A percentile compares a stretch with the other conserved stretches of the same genome.
These are phyloP conservation scores for Nephrotoma appendiculata DNA, from an alignment of 2,888 invertebrate species.

Conservation along the genomic window DNA sequence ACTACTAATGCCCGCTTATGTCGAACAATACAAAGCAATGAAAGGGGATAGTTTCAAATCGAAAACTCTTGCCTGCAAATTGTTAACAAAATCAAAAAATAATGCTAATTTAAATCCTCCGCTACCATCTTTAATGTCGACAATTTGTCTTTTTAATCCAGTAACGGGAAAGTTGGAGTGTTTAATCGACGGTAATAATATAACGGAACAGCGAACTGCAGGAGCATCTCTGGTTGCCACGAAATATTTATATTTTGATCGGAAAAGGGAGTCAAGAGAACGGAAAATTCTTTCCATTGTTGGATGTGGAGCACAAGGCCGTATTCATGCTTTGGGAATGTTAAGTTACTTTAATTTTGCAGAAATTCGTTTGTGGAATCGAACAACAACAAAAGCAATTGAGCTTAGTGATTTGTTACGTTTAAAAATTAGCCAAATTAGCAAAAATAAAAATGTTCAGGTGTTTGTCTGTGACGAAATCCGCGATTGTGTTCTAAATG, in stretches of 20 bases:
- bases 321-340: slow-evolving; percentile 37
- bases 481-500: slow-evolving; percentile 36
- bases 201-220: slow-evolving; percentile 42
- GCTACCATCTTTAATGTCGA: slow-evolving; percentile 30
- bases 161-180: slow-evolving; percentile 32
- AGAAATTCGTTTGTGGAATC: slow-evolving; percentile 42
- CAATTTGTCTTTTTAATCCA: slow-evolving; percentile 33
- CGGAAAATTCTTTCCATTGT: slow-evolving; percentile 30
- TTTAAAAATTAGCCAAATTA: not conserved
- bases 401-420: slow-evolving; percentile 26
- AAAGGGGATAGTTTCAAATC: slow-evolving; percentile 8
- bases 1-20: slow-evolving; percentile 35
- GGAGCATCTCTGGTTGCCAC: slow-evolving; percentile 41
- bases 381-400: slow-evolving; percentile 26
- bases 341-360: slow-evolving; percentile 29
- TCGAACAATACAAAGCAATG: slow-evolving; percentile 22
- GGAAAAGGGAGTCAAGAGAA: slow-evolving; percentile 14
- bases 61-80: slow-evolving; percentile 34
- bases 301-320: slow-evolving; percentile 38
- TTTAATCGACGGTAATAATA: slow-evolving; percentile 37
- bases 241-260: slow-evolving; percentile 31
- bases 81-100: slow-evolving; percentile 32
- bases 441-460: slow-evolving; percentile 12
- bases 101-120: slow-evolving; percentile 23
- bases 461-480: slow-evolving; percentile 21